Evolutionary conservation across 2,113 vertebrate species (phyloP), one percentile per base, ranked within the genome.

Genomic region (Notarius lentiginosus): DNA sequence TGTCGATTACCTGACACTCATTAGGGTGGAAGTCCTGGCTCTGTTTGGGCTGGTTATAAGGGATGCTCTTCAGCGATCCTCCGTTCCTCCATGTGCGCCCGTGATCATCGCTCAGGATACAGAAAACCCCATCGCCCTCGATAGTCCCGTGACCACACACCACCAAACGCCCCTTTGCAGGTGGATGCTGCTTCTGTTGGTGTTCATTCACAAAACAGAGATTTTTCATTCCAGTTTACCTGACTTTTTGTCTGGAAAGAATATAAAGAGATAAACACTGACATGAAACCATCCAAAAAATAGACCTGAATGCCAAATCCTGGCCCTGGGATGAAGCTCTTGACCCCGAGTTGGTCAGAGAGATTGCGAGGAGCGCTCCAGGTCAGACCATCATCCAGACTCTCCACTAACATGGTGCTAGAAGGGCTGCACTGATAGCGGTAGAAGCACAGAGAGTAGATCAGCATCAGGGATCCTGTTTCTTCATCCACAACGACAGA

Each of bases 251-350:
- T 30, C 30, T 15, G 41, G 3, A 41, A 41, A 41, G 41, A 41
- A 41, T 41, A 41, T 4, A 27, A 41, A 68, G 11, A 68, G 5
- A 41, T 41, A 22, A 72, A 17, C 7, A 41, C 34, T 22, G 18
- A 68, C 14, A 72, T 30, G 0, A 34, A 18, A 72, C 30, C 17
- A 1, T 41, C 30, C 15, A 41, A 41, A 83, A 6, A 51, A 12
- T 51, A 63, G 27, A 98, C 97, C 96, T 98, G 97, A 88, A 98
- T 96, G 22, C 97, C 97, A 4, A 94, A 96, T 47, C 97, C 97
- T 0, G 97, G 97, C 2, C 97, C 97, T 0, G 96, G 94, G 20
- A 91, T 93, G n/a, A 98, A 98, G 90, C 89, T 92, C 88, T 94
- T 94, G 0, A 95, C 94, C 6, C 96, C 96, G 0, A 98, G 91